These are phyloP conservation scores for Myripristis murdjan DNA, from an alignment of 2,797 vertebrate genomes.

Conservation along the genomic window DNA sequence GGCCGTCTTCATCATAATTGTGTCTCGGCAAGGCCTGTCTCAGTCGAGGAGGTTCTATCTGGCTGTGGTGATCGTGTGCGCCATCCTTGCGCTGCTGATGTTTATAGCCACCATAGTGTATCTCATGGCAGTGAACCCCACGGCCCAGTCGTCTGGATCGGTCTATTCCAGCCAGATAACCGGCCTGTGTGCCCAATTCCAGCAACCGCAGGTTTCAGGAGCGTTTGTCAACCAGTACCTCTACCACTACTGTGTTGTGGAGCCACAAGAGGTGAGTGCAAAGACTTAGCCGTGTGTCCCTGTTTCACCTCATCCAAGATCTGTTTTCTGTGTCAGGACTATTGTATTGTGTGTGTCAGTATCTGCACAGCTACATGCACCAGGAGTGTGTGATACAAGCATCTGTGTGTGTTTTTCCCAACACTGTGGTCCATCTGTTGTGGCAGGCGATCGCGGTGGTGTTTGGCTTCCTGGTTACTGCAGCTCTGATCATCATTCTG, in stretches of 20 bases:
- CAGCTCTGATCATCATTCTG: constrained; percentile 90
- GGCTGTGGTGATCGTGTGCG: constrained; percentile 83
- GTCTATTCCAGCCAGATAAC: constrained; percentile 84
- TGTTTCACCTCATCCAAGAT: neutral
- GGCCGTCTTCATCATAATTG: constrained; percentile 87
- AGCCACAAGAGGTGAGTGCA: constrained; percentile 92
- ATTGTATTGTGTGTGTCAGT: too few relatives aligned
- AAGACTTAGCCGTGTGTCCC: too few relatives aligned
- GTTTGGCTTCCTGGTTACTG: constrained; percentile 88
- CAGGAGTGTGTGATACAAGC: neutral
- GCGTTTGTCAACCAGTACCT: constrained; percentile 90
- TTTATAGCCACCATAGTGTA: constrained; percentile 93
- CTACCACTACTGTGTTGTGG: constrained; percentile 95
- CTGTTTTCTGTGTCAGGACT: too few relatives aligned
- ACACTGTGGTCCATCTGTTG: neutral
- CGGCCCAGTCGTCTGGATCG: constrained; percentile 88
- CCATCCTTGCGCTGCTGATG: constrained; percentile 86
- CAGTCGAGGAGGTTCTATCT: constrained; percentile 90
- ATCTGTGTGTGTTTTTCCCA: neutral
- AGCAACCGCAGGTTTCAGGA: constrained; percentile 67
- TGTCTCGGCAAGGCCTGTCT: constrained; percentile 84
- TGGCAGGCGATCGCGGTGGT: constrained; percentile 92
- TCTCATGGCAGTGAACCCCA: constrained; percentile 91
- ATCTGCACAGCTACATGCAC: too few relatives aligned
- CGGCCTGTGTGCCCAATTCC: constrained; percentile 88